These are phyloP conservation scores for Zingel zingel DNA, from an alignment of 2,113 vertebrate genomes.

Conservation along the genomic window DNA sequence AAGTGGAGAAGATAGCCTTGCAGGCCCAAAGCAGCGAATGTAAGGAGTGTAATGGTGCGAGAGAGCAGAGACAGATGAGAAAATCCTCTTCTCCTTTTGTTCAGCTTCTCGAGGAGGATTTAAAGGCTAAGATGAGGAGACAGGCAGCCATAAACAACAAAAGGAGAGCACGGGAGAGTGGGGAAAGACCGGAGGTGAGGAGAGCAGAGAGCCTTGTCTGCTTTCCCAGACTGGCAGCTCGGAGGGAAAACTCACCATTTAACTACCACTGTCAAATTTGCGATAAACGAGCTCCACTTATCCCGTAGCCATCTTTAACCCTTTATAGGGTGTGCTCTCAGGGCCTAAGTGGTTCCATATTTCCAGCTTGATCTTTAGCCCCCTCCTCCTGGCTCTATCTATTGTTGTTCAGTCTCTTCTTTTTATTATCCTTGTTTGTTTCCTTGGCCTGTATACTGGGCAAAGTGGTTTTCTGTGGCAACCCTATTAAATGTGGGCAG, in stretches of 20 bases:
- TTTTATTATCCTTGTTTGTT: constrained; percentile 44
- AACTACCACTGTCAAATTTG: constrained; percentile 76
- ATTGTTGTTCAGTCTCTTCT: constrained; percentile 36
- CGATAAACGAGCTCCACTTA: constrained; percentile 78
- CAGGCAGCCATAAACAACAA: constrained; percentile 18
- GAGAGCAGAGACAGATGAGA: background rate
- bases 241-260: constrained; percentile 68
- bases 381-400: constrained; percentile 44
- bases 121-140: constrained; percentile 29
- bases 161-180: constrained; percentile 25
- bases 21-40: constrained; percentile 17
- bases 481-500: constrained; percentile 34
- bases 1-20: background rate
- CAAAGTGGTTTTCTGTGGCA: constrained; percentile 39
- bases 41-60: constrained; percentile 1
- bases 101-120: constrained; percentile 24
- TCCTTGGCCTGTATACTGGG: background rate
- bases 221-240: constrained; percentile 62
- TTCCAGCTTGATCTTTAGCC: constrained; percentile 50
- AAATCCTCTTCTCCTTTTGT: constrained; percentile 35
- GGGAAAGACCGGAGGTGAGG: constrained; percentile 15
- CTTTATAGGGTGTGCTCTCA: constrained; percentile 56
- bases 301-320: constrained; percentile 79
- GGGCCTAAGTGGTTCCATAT: constrained; percentile 77
- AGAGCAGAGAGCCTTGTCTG: constrained; percentile 35